Evolutionary conservation across 2,797 vertebrate genomes (phyloP), one percentile per base, ranked within the genome.

Genomic region (Anguilla megastoma): DNA sequence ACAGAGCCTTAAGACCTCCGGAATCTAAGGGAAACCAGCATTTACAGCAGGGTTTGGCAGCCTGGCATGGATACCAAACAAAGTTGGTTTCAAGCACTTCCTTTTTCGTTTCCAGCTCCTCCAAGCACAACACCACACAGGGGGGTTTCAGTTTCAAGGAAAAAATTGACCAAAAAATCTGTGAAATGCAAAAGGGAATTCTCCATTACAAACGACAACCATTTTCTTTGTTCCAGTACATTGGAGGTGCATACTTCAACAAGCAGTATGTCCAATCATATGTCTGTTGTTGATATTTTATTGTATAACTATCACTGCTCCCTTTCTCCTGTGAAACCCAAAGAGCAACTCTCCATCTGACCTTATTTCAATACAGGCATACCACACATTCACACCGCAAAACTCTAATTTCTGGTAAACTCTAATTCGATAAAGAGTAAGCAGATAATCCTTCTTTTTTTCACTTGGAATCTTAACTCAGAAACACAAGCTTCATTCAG

Each of bases 61-160:
- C 30, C 27, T 84, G 50, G 83, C 52, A 56, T 27, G 2, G n/a
- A 56, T 16, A 52, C 83, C 83, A 84, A 54, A 84, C 83, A 54
- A 84, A 84, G 52, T 58, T 84, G 83, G 52, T 58, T 84, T 58
- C 52, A 30, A 84, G 50, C 52, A 33, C 54, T 86, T 69, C 85
- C 54, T 86, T n/a, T 69, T 69, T 36, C 45, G n/a, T n/a, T 30
- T 54, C 21, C 52, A 18, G 52, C 50, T 54, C 52, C 12, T 18
- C 79, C 79, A 82, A 82, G 79, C 45, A 82, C 79, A 82, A 82
- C 79, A 82, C 79, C 45, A 2, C 79, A 24, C 79, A 24, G 21
- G 45, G 79, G 45, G 79, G 33, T 79, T 80, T n/a, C 5, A 82
- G 21, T 82, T 82, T 50, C 41, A 82, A 30, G 79, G 45, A 2